Evolutionary conservation across 2,888 invertebrate genomes (phyloP), one percentile per base, ranked within the genome.

Genomic region (Brenthis daphne): DNA sequence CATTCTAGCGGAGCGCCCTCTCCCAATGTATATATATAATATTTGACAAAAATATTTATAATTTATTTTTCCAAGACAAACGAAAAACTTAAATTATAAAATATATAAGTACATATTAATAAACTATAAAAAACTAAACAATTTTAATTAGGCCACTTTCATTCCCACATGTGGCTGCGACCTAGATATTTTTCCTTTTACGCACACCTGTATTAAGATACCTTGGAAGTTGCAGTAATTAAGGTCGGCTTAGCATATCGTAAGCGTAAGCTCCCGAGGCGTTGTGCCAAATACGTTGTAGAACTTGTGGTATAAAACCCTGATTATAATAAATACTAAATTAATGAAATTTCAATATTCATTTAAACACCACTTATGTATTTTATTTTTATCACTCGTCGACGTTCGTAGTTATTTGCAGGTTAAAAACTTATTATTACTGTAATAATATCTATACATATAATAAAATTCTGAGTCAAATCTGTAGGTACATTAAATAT

Each of bases 201-300:
- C 67, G 51, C 58, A 54, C 54, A 67, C 67, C 55, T 67, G 56
- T 61, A 61, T 56, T 61, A 50, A 61, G 61, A 67, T 56, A 67
- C 67, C 61, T 61, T 67, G 55, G 55, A 67, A 67, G 60, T 61
- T 67, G 61, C 37, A 37, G 63, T 61, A 67, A 61, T 67, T 67
- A 67, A 67, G 67, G 67, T 67, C 55, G 67, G 67, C 61, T 67
- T 67, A 63, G 67, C 67, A 67, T 67, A 67, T 67, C 55, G 63
- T 67, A 56, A 63, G 20, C 60, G 33, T 63, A 67, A 67, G 67
- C 67, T 54, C 55, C 56, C 57, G 61, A 67, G 67, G 67, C 67
- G 61, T 50, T 50, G 61, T 63, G 67, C 67, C 63, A 63, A 67
- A 67, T 67, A 63, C 55, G 50, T 50, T 12, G 47, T 61, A 20